These are phyloP conservation scores for Phrixothrix hirtus DNA, from an alignment of 2,888 invertebrate genomes.

Conservation along the genomic window DNA sequence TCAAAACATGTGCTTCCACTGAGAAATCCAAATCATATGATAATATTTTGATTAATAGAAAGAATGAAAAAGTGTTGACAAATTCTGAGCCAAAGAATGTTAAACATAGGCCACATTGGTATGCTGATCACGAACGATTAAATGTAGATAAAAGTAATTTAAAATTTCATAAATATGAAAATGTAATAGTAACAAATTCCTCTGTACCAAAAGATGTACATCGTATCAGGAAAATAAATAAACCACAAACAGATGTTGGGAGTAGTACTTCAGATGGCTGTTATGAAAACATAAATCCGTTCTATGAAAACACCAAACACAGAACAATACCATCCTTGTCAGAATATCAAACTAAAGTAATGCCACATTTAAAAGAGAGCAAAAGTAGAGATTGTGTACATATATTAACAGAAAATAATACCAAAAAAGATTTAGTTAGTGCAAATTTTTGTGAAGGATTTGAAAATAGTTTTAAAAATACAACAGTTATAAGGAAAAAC, in stretches of 20 bases:
- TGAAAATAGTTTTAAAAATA: conserved; percentile 20
- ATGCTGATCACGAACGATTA: conserved; percentile 14
- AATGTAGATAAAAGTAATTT: conserved; percentile 31
- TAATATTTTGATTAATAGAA: conserved; percentile 22
- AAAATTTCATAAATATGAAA: conserved; percentile 35
- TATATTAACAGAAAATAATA: conserved; percentile 9
- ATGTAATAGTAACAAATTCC: conserved; percentile 24
- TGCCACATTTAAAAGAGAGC: conserved; percentile 14
- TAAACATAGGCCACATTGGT: conserved; percentile 19
- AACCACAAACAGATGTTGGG: conserved; percentile 21
- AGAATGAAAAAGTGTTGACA: conserved; percentile 22
- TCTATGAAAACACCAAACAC: conserved; percentile 24
- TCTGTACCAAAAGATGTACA: conserved; percentile 19
- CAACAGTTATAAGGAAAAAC: conserved; percentile 12
- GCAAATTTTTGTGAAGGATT: conserved; percentile 14
- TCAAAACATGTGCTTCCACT: conserved; percentile 16
- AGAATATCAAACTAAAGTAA: conserved; percentile 23
- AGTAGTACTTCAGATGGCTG: conserved; percentile 10
- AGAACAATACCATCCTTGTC: conserved; percentile 28
- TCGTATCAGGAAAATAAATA: conserved; percentile 18
- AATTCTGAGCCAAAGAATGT: conserved; percentile 22
- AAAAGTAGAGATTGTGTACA: conserved; percentile 20
- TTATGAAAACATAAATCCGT: conserved; percentile 23
- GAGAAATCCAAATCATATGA: conserved; percentile 29
- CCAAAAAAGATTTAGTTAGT: conserved; percentile 12